These are phyloP conservation scores for Armadillidium nasatum DNA, from an alignment of 1,140 invertebrate species.

Conservation along the genomic window DNA sequence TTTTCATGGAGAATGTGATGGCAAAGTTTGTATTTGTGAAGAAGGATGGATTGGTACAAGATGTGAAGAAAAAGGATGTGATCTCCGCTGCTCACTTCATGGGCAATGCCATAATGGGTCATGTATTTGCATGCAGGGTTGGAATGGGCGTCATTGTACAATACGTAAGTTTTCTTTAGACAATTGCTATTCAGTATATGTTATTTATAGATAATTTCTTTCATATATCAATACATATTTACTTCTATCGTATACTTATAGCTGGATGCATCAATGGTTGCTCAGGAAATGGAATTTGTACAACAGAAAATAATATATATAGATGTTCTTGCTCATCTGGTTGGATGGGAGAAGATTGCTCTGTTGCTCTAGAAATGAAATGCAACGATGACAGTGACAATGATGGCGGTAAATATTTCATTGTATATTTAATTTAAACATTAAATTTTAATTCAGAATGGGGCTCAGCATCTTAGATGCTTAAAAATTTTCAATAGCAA, in stretches of 20 bases:
- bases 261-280: conserved; percentile 93
- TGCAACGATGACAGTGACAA: conserved; percentile 94
- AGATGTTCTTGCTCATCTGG: conserved; percentile 83
- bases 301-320: conserved; percentile 71
- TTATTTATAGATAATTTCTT: not conserved
- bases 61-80: conserved; percentile 76
- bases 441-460: no score
- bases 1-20: conserved; percentile 83
- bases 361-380: conserved; percentile 80
- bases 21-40: conserved; percentile 79
- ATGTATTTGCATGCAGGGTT: conserved; percentile 91
- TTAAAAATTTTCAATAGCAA: no score
- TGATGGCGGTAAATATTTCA: conserved; percentile 70
- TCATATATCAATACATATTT: not conserved
- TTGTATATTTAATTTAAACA: no score
- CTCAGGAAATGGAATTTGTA: conserved; percentile 82
- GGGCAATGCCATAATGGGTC: conserved; percentile 95
- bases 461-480: no score
- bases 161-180: conserved; percentile 64
- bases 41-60: conserved; percentile 83
- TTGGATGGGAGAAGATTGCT: conserved; percentile 88
- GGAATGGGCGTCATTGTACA: conserved; percentile 94
- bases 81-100: conserved; percentile 81
- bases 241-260: conserved; percentile 49
- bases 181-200: not conserved